phyloP scores from a whole-genome alignment of 2,888 invertebrate genomes.

The Liopterus haemorrhoidalis region DNA sequence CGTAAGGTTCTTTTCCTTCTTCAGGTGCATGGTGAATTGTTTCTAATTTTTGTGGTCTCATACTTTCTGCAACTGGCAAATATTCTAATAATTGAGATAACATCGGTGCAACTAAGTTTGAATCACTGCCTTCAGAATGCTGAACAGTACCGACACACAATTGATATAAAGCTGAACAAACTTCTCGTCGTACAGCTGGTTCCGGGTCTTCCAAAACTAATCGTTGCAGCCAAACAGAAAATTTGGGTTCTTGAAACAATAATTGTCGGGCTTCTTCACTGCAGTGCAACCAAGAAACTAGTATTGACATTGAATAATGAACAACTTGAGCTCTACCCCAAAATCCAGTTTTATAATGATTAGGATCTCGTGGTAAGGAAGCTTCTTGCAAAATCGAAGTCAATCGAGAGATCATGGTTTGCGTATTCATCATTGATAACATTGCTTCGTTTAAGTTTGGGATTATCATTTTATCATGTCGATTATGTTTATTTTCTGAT shows the following conservation, averaged over 20 bases:
- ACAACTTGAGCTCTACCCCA: slow-evolving; percentile 89
- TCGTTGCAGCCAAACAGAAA: slow-evolving; percentile 76
- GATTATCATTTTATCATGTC: slow-evolving; percentile 59
- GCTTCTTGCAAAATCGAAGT: slow-evolving; percentile 86
- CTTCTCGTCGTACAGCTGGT: slow-evolving; percentile 83
- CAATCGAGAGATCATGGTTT: slow-evolving; percentile 73
- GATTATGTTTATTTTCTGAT: slow-evolving; percentile 40
- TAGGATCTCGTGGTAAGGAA: slow-evolving; percentile 69
- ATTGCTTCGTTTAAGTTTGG: slow-evolving; percentile 69
- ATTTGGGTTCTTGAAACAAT: slow-evolving; percentile 67
- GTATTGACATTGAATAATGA: slow-evolving; percentile 84
- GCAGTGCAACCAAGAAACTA: slow-evolving; percentile 90
- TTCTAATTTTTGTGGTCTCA: slow-evolving; percentile 61
- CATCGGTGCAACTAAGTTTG: slow-evolving; percentile 68
- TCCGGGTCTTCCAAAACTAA: slow-evolving; percentile 87
- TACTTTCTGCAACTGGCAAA: slow-evolving; percentile 76
- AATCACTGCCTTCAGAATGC: slow-evolving; percentile 48
- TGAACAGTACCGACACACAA: slow-evolving; percentile 66
- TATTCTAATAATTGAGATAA: slow-evolving; percentile 74
- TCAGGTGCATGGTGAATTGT: slow-evolving; percentile 49
- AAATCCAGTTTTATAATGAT: slow-evolving; percentile 85
- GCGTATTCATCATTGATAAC: slow-evolving; percentile 79
- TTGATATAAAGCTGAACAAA: slow-evolving; percentile 86
- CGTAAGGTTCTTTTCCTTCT: slow-evolving; percentile 90
- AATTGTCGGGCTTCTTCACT: slow-evolving; percentile 70